Conservation (phyloP, 1,140 invertebrate species). For the Drosophila subpulchrella region DNA sequence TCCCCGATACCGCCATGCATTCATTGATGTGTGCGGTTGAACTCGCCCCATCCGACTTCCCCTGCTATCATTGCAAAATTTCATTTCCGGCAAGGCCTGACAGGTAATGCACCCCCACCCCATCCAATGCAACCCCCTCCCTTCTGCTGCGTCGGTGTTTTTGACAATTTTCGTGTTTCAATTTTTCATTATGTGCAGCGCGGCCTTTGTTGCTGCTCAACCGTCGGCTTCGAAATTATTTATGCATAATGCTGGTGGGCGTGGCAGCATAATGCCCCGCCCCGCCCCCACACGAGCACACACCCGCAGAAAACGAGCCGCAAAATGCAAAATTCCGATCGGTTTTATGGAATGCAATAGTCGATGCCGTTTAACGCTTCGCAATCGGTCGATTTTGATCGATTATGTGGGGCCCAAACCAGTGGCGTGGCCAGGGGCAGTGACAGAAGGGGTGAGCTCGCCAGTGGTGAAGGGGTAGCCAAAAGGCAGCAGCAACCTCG, state of each 20-base stretch:
- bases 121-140: neutral
- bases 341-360: slow-evolving; percentile 38
- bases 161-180: slow-evolving; percentile 82
- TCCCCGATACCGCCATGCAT: slow-evolving; percentile 26
- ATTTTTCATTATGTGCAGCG: slow-evolving; percentile 74
- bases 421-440: neutral
- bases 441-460: neutral
- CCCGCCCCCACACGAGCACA: neutral
- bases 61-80: slow-evolving; percentile 72
- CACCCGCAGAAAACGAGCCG: slow-evolving; percentile 14
- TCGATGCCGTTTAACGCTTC: slow-evolving; percentile 44
- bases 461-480: neutral
- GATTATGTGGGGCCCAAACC: slow-evolving; percentile 38
- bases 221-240: slow-evolving; percentile 63
- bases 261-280: slow-evolving; percentile 4
- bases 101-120: slow-evolving; percentile 60
- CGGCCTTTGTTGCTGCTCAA: slow-evolving; percentile 47
- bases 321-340: slow-evolving; percentile 48
- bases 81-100: slow-evolving; percentile 69
- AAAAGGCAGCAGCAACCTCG: neutral
- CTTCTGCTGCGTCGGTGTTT: slow-evolving; percentile 55
- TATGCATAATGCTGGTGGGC: slow-evolving; percentile 69
- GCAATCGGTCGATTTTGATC: slow-evolving; percentile 55
- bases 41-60: neutral
- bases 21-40: slow-evolving; percentile 52